phyloP scores from a whole-genome alignment of 2,888 invertebrate species.

The Philhelius pedissequus region DNA sequence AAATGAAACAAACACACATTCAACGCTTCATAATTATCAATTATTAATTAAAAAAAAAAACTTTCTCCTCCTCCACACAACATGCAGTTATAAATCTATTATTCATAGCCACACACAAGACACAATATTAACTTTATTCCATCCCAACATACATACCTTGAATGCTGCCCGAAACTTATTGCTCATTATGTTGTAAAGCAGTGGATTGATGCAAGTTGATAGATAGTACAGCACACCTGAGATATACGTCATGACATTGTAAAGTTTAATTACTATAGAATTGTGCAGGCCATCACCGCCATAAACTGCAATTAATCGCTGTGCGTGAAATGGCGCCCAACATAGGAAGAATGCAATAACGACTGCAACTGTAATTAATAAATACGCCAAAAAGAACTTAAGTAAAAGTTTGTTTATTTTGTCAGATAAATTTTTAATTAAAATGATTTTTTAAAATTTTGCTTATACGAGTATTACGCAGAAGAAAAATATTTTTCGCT shows the following conservation, averaged over 20 bases:
- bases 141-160: constrained; percentile 82
- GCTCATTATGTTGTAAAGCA: constrained; percentile 96
- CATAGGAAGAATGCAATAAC: constrained; percentile 94
- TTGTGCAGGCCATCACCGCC: constrained; percentile 73
- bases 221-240: constrained; percentile 95
- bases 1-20: not conserved
- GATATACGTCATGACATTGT: constrained; percentile 82
- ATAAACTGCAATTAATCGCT: constrained; percentile 86
- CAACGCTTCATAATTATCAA: not conserved
- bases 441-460: not conserved
- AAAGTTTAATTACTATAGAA: constrained; percentile 71
- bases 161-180: constrained; percentile 95
- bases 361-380: constrained; percentile 85
- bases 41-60: not conserved
- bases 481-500: not conserved
- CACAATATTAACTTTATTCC: not conserved
- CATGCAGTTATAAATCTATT: constrained; percentile 7
- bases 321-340: constrained; percentile 96
- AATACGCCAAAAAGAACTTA: constrained; percentile 77
- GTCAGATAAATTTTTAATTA: not conserved
- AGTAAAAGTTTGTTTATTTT: constrained; percentile 68
- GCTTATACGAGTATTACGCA: no score
- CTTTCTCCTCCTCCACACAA: not conserved
- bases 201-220: constrained; percentile 95
- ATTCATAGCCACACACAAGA: not conserved